phyloP scores from a whole-genome alignment of 2,113 vertebrate species.

The Atlantisia rogersi region DNA sequence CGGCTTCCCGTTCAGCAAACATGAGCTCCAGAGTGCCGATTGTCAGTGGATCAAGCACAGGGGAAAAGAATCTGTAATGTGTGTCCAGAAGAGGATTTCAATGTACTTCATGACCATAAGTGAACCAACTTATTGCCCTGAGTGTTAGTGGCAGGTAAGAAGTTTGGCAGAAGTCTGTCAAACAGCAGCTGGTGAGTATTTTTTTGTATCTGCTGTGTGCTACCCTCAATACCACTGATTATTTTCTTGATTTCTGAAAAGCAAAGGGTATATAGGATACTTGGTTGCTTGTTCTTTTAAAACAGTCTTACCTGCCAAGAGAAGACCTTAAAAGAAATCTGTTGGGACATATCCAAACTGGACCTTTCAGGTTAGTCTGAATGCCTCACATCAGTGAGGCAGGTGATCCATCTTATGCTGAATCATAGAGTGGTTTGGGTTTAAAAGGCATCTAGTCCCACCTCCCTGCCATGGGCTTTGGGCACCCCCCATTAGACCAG shows the following conservation, averaged over 20 bases:
- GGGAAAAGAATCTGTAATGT: neutral
- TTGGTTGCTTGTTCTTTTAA: neutral
- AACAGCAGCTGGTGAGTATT: neutral
- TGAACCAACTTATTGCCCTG: neutral
- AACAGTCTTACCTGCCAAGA: neutral
- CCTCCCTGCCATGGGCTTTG: neutral
- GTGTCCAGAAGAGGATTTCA: neutral
- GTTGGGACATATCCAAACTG: neutral
- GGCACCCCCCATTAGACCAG: neutral
- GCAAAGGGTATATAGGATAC: neutral
- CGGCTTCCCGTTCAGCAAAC: neutral
- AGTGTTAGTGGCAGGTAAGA: neutral
- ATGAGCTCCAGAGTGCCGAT: rapidly evolving
- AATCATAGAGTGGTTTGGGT: neutral
- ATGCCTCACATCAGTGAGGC: neutral
- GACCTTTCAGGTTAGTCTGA: neutral
- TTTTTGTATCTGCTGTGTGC: neutral
- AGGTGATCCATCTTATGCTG: neutral
- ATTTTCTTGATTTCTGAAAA: neutral
- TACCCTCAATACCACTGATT: neutral
- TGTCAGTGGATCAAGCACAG: rapidly evolving
- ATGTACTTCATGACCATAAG: neutral
- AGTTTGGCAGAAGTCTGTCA: neutral
- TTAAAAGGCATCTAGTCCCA: neutral
- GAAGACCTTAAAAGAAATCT: neutral